Percentiles rank a stretch among this genome's conserved stretches.
Evolutionary conservation across 2,113 vertebrate genomes (phyloP).

Genomic region (Actenoides hombroni): DNA sequence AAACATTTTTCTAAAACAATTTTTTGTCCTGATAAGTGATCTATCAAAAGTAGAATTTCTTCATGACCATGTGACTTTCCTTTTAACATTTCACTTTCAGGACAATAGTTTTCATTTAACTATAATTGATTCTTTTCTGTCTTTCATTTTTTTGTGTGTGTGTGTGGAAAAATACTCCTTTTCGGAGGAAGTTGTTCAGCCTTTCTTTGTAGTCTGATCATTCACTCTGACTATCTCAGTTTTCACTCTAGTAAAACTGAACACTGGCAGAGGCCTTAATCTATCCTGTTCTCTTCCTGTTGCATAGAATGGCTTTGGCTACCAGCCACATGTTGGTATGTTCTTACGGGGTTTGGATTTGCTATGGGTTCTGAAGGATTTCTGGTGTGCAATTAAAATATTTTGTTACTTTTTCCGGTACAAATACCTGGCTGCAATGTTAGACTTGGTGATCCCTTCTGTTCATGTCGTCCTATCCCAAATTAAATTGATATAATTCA

Average conservation of each 20-base stretch:
- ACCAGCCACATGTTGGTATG: background rate
- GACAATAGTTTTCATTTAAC: background rate
- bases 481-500: background rate
- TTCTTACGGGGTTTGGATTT: background rate
- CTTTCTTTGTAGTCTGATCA: background rate
- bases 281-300: background rate
- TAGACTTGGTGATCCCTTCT: background rate
- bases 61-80: background rate
- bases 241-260: background rate
- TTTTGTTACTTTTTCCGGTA: background rate
- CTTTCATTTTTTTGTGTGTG: background rate
- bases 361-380: background rate
- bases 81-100: background rate
- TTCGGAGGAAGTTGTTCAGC: background rate
- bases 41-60: background rate
- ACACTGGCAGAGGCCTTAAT: background rate
- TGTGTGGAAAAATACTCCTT: background rate
- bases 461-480: background rate
- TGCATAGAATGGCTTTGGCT: background rate
- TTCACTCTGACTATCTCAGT: background rate
- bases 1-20: background rate
- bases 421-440: background rate
- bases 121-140: background rate
- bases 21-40: background rate
- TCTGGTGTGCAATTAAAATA: background rate